These are phyloP conservation scores for Bombycilla garrulus DNA, from an alignment of 2,113 vertebrate genomes.

Conservation along the genomic window DNA sequence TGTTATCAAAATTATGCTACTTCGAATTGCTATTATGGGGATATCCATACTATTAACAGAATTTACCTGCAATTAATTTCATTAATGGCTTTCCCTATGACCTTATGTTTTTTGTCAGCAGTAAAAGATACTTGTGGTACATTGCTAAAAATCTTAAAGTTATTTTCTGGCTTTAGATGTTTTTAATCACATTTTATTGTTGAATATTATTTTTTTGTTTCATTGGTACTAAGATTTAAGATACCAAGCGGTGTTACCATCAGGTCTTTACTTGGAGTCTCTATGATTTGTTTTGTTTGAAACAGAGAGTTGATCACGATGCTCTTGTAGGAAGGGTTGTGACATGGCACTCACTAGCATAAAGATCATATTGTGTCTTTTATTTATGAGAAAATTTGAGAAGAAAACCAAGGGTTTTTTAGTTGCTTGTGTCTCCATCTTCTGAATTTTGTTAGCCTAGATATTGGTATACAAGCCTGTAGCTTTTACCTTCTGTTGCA, in stretches of 20 bases:
- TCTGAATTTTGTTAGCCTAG: neutral
- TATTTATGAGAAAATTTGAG: neutral
- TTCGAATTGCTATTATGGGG: neutral
- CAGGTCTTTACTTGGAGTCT: neutral
- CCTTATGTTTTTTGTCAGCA: neutral
- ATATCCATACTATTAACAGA: neutral
- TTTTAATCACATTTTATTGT: neutral
- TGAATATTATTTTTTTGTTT: neutral
- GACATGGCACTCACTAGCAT: neutral
- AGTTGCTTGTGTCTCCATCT: neutral
- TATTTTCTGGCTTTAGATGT: neutral
- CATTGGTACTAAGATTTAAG: neutral
- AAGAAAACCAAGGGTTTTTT: accelerated
- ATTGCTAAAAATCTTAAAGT: neutral
- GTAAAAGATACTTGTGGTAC: neutral
- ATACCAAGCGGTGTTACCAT: neutral
- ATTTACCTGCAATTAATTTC: neutral
- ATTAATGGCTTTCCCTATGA: neutral
- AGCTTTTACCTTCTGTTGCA: neutral
- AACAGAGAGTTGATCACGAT: neutral
- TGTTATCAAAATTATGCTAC: neutral
- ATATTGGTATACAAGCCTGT: neutral
- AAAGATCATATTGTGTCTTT: neutral
- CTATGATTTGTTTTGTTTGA: neutral
- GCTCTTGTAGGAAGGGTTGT: neutral